Evolutionary conservation across 2,888 invertebrate species (phyloP).

Genomic region (Parasteatoda lunata): DNA sequence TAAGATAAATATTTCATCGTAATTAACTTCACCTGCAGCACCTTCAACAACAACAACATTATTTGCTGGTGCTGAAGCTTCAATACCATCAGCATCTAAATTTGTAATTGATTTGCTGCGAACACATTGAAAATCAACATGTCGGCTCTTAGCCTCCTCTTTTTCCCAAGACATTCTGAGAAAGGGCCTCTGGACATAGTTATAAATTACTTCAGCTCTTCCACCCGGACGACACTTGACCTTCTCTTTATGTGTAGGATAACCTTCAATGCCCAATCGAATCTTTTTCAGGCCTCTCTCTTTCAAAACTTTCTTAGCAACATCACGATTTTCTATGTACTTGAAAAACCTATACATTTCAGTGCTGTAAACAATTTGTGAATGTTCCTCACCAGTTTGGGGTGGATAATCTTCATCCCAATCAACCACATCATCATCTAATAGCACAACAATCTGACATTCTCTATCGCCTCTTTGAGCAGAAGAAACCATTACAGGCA

Average conservation of each 20-base stretch:
- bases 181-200: constrained; percentile 99
- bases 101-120: constrained; percentile 98
- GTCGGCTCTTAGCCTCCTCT: constrained; percentile 98
- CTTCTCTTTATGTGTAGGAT: constrained; percentile 99
- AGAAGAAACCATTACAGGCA: constrained; percentile 94
- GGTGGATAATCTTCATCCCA: constrained; percentile 99
- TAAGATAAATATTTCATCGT: constrained; percentile 41
- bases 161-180: constrained; percentile 99
- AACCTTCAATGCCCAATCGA: constrained; percentile 96
- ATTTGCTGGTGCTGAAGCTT: constrained; percentile 72
- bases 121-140: constrained; percentile 99
- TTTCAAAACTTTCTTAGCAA: constrained; percentile 96
- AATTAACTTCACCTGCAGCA: constrained; percentile 45
- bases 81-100: constrained; percentile 91
- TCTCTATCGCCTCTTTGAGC: constrained; percentile 92
- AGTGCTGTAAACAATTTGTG: constrained; percentile 96
- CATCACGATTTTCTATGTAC: constrained; percentile 99
- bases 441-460: constrained; percentile 95
- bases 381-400: constrained; percentile 99
- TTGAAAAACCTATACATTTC: constrained; percentile 98
- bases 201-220: constrained; percentile 97
- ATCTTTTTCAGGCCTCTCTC: constrained; percentile 99
- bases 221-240: constrained; percentile 97
- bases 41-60: constrained; percentile 32
- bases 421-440: constrained; percentile 96